Evolutionary conservation across 2,113 vertebrate genomes (phyloP), one percentile per base, ranked within the genome.

Genomic region (Rhea pennata): DNA sequence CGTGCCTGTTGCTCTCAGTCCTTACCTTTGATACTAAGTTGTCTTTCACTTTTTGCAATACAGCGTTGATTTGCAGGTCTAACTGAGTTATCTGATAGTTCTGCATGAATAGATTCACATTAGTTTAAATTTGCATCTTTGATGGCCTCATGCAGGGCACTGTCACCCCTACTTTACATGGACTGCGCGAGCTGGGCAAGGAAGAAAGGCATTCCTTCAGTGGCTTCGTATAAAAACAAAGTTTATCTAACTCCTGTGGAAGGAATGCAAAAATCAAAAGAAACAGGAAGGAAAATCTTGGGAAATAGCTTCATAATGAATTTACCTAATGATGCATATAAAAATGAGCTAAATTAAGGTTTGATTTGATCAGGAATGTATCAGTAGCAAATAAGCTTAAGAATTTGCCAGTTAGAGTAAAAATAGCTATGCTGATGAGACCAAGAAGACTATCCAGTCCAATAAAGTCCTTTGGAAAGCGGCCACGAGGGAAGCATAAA

Each of bases 11-110:
- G 78, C 64, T 94, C 77, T 84, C 59, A 71, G 79, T 72, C 62
- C 79, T 87, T 90, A 80, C 78, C 91, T 94, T 94, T 93, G 61
- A 51, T n/a, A 33, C 61, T 62, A 72, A 50, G 24, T 77, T 93
- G 75, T 80, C 79, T 88, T 88, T 82, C 48, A 26, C 22, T 54
- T 82, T 71, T 33, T 90, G n/a, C 65, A 78, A 56, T 51, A 61
- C 59, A 74, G 85, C 46, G 67, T 79, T 95, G n/a, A 44, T 91
- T 87, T 88, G 27, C 70, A 71, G 51, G 42, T 77, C 76, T 9
- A 3, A 61, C 23, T 74, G 42, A 8, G 29, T 56, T 61, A 77
- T 53, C 59, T 86, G 27, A 75, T 53, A 33, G 33, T n/a, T 75
- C 56, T 61, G n/a, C 24, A 22, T 51, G 59, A 77, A 39, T 20